phyloP scores from a whole-genome alignment of 2,113 vertebrate genomes.

The Boulengeromyrus knoepffleri region DNA sequence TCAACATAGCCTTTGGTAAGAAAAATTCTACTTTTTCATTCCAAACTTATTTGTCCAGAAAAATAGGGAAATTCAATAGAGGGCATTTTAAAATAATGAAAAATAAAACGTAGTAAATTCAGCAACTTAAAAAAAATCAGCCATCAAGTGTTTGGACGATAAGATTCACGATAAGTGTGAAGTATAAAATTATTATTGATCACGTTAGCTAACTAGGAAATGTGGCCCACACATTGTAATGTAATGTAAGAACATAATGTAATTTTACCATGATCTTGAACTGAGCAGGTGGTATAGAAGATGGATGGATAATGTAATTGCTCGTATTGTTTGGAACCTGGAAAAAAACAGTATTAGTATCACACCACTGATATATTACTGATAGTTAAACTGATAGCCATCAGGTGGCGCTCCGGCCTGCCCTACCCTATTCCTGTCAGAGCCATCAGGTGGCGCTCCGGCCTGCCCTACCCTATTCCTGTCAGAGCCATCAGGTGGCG shows the following conservation, averaged over 20 bases:
- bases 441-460: background rate
- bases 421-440: background rate
- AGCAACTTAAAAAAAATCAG: background rate
- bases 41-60: background rate
- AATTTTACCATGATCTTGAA: background rate
- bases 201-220: background rate
- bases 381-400: background rate
- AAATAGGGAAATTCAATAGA: background rate
- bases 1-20: background rate
- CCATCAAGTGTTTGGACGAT: background rate
- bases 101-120: background rate
- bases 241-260: background rate
- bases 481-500: background rate
- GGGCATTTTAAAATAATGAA: background rate
- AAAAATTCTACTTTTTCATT: background rate
- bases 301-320: slow-evolving; percentile 1
- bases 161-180: background rate
- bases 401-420: background rate
- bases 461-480: background rate
- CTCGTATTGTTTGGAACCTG: background rate
- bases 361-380: background rate
- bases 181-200: background rate
- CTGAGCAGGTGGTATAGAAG: background rate
- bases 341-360: background rate
- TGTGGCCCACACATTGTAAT: background rate